A percentile compares a stretch with the other conserved stretches of the same genome.
Conservation (phyloP, 2,797 vertebrate genomes). For the Coccyzus lansbergi region DNA sequence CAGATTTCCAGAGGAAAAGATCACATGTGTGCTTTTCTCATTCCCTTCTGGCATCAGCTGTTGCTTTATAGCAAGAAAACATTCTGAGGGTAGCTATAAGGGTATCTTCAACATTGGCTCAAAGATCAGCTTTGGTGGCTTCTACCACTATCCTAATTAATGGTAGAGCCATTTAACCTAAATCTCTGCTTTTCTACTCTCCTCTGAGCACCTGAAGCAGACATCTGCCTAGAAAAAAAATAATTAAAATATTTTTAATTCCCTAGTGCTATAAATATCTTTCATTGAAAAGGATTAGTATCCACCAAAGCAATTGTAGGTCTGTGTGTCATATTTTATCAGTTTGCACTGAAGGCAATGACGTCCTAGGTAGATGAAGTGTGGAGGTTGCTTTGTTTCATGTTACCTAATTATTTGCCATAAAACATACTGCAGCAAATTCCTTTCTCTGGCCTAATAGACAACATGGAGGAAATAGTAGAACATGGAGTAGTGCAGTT, state of each 20-base stretch:
- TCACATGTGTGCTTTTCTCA: not conserved
- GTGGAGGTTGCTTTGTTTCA: not conserved
- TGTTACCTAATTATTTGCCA: not conserved
- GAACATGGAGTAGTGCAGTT: not conserved
- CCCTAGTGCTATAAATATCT: not conserved
- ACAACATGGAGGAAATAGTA: not conserved
- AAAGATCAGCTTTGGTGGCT: not conserved
- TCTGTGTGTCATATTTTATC: not conserved
- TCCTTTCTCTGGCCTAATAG: not conserved
- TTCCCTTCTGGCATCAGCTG: not conserved
- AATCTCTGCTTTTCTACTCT: not conserved
- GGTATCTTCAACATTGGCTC: not conserved
- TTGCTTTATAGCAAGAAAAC: not conserved
- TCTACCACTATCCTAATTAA: not conserved
- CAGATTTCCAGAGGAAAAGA: not conserved
- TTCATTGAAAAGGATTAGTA: not conserved
- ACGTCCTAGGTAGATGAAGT: not conserved
- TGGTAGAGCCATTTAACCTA: not conserved
- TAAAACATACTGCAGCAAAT: not conserved
- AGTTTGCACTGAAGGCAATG: not conserved
- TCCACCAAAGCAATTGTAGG: not conserved
- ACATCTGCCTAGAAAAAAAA: not conserved
- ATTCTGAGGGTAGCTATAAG: not conserved
- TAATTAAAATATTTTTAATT: not conserved
- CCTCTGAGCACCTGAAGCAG: not conserved